Evolutionary conservation across 2,113 vertebrate species (phyloP).

Genomic region (Lutjanus erythropterus): DNA sequence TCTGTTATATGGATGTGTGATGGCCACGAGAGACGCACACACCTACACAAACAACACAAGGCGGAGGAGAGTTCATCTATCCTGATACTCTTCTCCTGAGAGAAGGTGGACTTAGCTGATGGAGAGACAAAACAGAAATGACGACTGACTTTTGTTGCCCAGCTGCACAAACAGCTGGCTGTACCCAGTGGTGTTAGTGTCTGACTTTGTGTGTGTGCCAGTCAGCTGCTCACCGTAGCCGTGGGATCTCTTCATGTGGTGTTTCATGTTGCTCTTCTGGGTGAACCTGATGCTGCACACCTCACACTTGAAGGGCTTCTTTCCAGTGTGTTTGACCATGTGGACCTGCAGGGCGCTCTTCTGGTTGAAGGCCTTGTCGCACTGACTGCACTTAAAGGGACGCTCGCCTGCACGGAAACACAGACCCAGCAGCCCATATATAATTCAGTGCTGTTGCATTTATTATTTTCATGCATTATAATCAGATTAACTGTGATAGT

Average conservation of each 20-base stretch:
- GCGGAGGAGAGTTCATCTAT: neutral
- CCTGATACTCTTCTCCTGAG: neutral
- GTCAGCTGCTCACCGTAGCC: conserved; percentile 82
- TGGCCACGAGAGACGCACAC: neutral
- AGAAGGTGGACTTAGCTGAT: neutral
- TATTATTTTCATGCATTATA: neutral
- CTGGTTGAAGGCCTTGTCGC: conserved; percentile 99
- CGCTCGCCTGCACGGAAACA: conserved; percentile 88
- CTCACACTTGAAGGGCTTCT: conserved; percentile 95
- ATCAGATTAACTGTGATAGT: neutral
- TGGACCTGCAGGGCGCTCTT: conserved; percentile 98
- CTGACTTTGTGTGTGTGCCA: neutral
- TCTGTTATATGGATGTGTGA: neutral
- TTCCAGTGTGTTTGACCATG: conserved; percentile 97
- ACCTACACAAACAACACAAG: neutral
- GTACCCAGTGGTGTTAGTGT: neutral
- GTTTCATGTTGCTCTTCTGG: conserved; percentile 99
- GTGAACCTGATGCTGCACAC: conserved; percentile 96
- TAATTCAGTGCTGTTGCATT: neutral
- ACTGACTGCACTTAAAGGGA: conserved; percentile 92
- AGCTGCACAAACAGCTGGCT: conserved; percentile 5
- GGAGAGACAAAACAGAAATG: neutral
- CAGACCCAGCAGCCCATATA: neutral
- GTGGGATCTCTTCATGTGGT: conserved; percentile 96
- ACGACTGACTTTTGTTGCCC: neutral